Evolutionary conservation across 2,113 vertebrate genomes (phyloP), one percentile per base, ranked within the genome.

Genomic region (Amphiprion ocellaris): DNA sequence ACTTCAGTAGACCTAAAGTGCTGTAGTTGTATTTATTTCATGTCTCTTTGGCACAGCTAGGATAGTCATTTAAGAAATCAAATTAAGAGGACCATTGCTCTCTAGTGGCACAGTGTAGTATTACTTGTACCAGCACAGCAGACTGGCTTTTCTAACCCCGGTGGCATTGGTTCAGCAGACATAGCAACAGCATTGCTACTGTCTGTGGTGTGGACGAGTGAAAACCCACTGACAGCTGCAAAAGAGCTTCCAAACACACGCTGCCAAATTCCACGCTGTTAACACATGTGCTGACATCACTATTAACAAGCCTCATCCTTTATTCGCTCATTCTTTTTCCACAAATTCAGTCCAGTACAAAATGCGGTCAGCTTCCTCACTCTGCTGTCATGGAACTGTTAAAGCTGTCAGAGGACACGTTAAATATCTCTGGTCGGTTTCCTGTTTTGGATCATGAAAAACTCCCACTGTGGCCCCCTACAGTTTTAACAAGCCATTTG

Each of bases 31-130:
- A 65, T 55, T 53, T 44, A 24, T 76, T 33, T 59, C 17, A 67
- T 67, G 56, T 7, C 28, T 56, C n/a, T 59, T 60, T 30, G 47
- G 14, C 56, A 63, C 83, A 69, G 30, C 66, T 41, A 37, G 41
- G 47, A 59, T 26, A 67, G 41, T 28, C 17, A 66, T 82, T 70
- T 61, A 61, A 63, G 21, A 67, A 17, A 58, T 70, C 33, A 84
- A 80, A 78, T 60, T 21, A 75, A 77, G 79, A 79, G 53, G 41
- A 55, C 69, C 26, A 86, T 76, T 88, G 88, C 92, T 70, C 87
- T 90, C 92, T 94, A 84, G 90, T 90, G 93, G 90, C 80, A 28
- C 4, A 1, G 24, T 64, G 14, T 23, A 47, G 70, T 49, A 82
- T 26, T 84, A 52, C 74, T 66, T 50, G 12, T 37, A 5, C 21